Evolutionary conservation across 2,797 vertebrate genomes (phyloP), one percentile per base, ranked within the genome.

Genomic region (Coregonus sp.): DNA sequence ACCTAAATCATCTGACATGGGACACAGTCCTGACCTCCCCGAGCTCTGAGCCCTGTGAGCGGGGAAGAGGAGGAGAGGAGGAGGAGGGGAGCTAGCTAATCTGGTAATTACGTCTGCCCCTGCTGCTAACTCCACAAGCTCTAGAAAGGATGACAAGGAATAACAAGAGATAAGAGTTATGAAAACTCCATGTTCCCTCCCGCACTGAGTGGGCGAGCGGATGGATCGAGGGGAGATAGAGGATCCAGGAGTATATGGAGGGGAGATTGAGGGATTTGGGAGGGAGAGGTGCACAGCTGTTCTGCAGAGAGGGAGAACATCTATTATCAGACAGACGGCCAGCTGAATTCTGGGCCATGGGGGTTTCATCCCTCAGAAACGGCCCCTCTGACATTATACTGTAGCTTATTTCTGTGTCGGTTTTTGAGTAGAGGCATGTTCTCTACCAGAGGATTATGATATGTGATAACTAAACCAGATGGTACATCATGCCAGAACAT

Each of bases 161-260:
- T 82, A 90, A 82, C 76, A 83, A 0, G 31, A 86, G 84, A 86
- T 88, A 84, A 9, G 69, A 87, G 79, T 87, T 89, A 86, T 78
- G 80, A 75, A 78, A 73, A 18, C 4, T 75, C 65, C 14, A 51
- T 2, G 25, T 78, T 70, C 74, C 18, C 31, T 78, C 77, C 71
- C 68, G 73, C 70, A 52, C 15, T 7, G 65, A 59, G 50, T 47
- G 59, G 80, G 77, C 25, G 31, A 68, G 40, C 66, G 82, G 73
- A 68, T 56, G 1, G 59, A 25, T 9, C 6, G 70, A 52, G 68
- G 29, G 25, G 25, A 25, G 25, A 25, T 25, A 25, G 25, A 25
- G 25, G 25, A 25, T 25, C 25, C 25, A 25, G 25, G 25, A 25
- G 25, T 25, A 25, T 25, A 25, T 25, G 25, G 25, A 25, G 25